Evolutionary conservation across 37 sponge, comb jelly and placozoan species (phyloP), one percentile per base, ranked within the genome.

Genomic region (Chondrosia reniformis): DNA sequence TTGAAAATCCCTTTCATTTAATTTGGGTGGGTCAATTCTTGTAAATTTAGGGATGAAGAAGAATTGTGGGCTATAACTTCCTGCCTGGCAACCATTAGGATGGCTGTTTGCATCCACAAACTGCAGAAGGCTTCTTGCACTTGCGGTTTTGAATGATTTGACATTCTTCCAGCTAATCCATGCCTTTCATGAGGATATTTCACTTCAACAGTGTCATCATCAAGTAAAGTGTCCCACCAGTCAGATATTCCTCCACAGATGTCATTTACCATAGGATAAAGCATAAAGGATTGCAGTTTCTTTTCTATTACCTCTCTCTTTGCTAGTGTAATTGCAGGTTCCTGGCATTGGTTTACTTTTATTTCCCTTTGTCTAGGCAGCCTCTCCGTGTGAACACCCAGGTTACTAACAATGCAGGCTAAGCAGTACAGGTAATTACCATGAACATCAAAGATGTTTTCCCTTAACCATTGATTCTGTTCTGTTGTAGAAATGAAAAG

Each of bases 251-350:
- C 27, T 12, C 6, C 21, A 4, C 52, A 39, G 34, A 80, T 41
- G 90, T 92, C 45, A 83, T 89, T 56, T 25, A 69, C 84, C 92
- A 17, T 91, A 92, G 59, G 95, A 98, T 82, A 95, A 6, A 82
- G 38, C 22, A 74, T 65, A 41, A 63, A 83, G 22, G 75, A 17
- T 21, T 28, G 41, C 13, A 76, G 65, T 22, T 83, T 75, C 33
- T 76, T 13, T 12, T 61, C 21, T 6, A 33, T 41, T 0, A 75
- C 83, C 15, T 83, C 76, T 63, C 52, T 37, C 33, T 81, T 83
- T 31, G 76, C 42, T 38, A 83, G 44, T 19, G 21, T 43, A 21
- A 75, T 30, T 8, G 61, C 54, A 46, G 75, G 83, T 27, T 83
- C 27, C 75, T 64, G 40, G 56, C 55, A 83, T 34, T 52, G 76